Percentiles rank a stretch among this genome's conserved stretches.
These are phyloP conservation scores for Hemicentrotus pulcherrimus DNA, from an alignment of 35 echinoderm and acorn worm genomes.

Conservation along the genomic window DNA sequence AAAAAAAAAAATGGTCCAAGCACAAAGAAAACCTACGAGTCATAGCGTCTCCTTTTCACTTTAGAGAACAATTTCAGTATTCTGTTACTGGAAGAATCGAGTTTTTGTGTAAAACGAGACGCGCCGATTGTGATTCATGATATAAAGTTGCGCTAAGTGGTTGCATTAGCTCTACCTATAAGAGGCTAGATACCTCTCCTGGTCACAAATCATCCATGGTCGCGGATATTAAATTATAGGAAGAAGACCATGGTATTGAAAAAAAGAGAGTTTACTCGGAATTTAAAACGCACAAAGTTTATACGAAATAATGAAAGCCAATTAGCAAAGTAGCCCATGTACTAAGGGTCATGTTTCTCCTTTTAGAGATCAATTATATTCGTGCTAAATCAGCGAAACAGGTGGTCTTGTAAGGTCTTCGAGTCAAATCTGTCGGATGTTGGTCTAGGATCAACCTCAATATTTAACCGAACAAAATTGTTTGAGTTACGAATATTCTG, in stretches of 20 bases:
- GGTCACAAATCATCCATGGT: neutral
- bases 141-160: neutral
- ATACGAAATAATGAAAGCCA: neutral
- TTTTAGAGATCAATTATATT: no score
- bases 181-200: neutral
- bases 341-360: no score
- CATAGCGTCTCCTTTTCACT: neutral
- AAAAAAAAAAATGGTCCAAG: neutral
- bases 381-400: no score
- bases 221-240: neutral
- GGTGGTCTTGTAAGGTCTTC: no score
- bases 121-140: neutral
- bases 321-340: no score
- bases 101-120: neutral
- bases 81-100: neutral
- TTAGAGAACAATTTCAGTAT: neutral
- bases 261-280: neutral
- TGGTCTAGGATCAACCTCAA: no score
- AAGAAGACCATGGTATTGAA: neutral
- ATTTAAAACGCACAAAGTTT: neutral
- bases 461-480: no score
- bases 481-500: no score
- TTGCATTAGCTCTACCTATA: slow-evolving; percentile 4
- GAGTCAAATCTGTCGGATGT: no score
- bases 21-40: slow-evolving; percentile 1